Evolutionary conservation across 2,888 invertebrate genomes (phyloP), one percentile per base, ranked within the genome.

Genomic region (Trachelus troglodyta): DNA sequence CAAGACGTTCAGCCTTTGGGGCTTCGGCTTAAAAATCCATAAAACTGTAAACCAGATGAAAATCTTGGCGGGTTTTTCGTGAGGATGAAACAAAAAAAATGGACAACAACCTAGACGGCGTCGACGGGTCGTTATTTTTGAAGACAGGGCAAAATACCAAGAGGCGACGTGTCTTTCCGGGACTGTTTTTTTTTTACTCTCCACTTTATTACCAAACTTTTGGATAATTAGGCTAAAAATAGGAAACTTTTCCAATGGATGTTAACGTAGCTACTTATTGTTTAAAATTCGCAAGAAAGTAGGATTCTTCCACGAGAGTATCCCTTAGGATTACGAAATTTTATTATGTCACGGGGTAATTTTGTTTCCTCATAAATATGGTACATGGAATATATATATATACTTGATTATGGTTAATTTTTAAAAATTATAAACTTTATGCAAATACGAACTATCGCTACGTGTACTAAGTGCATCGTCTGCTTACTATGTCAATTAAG

Each of bases 41-140:
- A 78, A 78, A 78, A 78, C 75, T 73, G 78, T 78, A 78, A 73
- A 78, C 69, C 76, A 78, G 78, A 73, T 78, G 78, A 78, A 78
- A 78, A 78, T 78, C 75, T 75, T 75, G 75, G 34, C 75, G 78
- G 69, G 78, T 56, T 56, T 56, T 56, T 56, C 23, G 56, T 56
- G 1, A 56, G 56, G 56, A 23, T 56, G 56, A 56, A 56, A 15
- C 9, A 56, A 9, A 56, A 69, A 76, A 34, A 74, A 74, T 34
- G 35, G 30, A 12, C 30, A n/a, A 74, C 37, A 74, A 9, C 34
- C 34, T 37, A 74, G 74, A 74, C 34, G 74, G 74, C 74, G 74
- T 34, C 74, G 74, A 74, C 74, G 74, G 37, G 74, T 74, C 74
- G 74, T 37, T 34, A 74, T 74, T 37, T 34, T 74, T 34, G 34